phyloP scores from a whole-genome alignment of 2,113 vertebrate species.

The Seriola rivoliana region DNA sequence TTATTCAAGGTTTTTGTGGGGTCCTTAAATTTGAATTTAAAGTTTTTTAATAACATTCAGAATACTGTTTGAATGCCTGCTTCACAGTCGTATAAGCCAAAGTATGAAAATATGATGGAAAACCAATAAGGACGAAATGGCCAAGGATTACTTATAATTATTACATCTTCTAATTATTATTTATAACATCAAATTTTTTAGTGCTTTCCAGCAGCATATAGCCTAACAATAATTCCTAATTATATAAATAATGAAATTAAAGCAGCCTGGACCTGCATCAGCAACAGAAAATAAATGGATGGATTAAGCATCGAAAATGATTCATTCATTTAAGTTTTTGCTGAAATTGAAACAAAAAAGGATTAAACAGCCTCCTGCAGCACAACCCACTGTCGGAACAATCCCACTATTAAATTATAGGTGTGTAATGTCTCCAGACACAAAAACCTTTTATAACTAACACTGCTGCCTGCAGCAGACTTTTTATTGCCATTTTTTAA shows the following conservation, averaged over 20 bases:
- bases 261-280: background rate
- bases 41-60: too few species aligned
- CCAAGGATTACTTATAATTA: too few species aligned
- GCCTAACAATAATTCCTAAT: background rate
- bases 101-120: background rate
- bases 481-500: too few species aligned
- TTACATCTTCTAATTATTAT: too few species aligned
- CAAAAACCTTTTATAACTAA: background rate
- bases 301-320: background rate
- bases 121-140: background rate
- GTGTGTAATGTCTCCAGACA: background rate
- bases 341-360: too few species aligned
- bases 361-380: too few species aligned
- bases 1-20: background rate
- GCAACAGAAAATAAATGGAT: background rate
- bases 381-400: background rate
- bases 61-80: background rate
- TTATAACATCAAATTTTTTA: too few species aligned
- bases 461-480: too few species aligned
- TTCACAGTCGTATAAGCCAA: background rate
- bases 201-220: too few species aligned
- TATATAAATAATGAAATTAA: background rate
- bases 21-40: background rate
- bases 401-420: background rate
- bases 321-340: too few species aligned